Evolutionary conservation across 2,113 vertebrate species (phyloP).

Genomic region (Meleagris gallopavo): DNA sequence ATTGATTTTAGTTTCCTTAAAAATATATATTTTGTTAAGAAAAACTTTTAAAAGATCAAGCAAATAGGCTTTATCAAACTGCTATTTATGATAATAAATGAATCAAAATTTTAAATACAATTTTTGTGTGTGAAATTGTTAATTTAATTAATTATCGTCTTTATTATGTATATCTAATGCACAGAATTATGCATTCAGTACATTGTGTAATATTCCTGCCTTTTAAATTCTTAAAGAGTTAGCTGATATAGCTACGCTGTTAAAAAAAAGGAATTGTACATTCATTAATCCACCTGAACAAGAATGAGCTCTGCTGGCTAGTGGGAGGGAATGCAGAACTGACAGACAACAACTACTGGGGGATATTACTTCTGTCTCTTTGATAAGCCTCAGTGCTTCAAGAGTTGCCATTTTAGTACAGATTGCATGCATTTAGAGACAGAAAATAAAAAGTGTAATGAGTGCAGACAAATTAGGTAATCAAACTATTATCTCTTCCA

Average conservation of each 20-base stretch:
- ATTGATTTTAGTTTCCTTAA: neutral
- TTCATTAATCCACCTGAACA: neutral
- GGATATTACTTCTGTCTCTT: neutral
- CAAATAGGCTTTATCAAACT: neutral
- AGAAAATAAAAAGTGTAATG: conserved; percentile 43
- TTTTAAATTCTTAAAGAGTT: neutral
- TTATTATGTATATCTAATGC: neutral
- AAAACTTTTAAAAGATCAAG: neutral
- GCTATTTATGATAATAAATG: neutral
- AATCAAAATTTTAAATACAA: neutral
- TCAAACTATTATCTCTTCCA: conserved; percentile 21
- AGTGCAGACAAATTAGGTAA: conserved; percentile 21
- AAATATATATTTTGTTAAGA: neutral
- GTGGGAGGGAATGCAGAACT: neutral
- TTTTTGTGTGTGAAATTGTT: neutral
- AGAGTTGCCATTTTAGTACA: neutral
- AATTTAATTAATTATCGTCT: neutral
- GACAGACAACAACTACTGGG: neutral
- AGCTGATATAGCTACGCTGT: neutral
- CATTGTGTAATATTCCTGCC: neutral
- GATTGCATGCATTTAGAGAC: neutral
- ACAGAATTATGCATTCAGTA: neutral
- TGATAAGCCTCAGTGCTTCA: neutral
- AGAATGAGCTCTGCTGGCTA: neutral
- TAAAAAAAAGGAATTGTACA: neutral